Conservation (phyloP, 2,888 invertebrate species). For the Callosobruchus maculatus region DNA sequence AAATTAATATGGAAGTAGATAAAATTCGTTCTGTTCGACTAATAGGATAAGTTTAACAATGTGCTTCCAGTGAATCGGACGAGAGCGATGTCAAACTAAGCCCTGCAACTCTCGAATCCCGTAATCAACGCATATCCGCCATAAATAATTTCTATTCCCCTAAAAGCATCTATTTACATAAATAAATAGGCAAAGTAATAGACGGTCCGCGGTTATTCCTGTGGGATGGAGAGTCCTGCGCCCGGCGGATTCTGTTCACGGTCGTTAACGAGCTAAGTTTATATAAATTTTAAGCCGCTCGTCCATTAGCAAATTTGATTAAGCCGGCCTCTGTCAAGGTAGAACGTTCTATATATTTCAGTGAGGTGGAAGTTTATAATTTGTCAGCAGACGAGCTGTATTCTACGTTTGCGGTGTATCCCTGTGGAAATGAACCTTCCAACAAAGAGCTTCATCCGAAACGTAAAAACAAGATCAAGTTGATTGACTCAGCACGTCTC, state of each 20-base stretch:
- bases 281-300: background rate
- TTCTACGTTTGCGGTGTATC: background rate
- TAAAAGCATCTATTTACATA: background rate
- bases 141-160: background rate
- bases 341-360: background rate
- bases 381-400: background rate
- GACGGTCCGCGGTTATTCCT: background rate
- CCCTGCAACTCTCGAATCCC: background rate
- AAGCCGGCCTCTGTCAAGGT: background rate
- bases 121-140: background rate
- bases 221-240: background rate
- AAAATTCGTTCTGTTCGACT: background rate
- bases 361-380: background rate
- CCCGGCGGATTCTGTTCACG: background rate
- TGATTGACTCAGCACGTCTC: too few species aligned
- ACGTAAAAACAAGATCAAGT: too few species aligned
- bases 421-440: background rate
- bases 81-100: slow-evolving; percentile 8
- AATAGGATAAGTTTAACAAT: background rate
- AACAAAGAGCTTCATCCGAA: background rate
- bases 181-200: background rate
- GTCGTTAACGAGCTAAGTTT: background rate
- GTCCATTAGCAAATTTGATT: background rate
- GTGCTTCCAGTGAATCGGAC: background rate
- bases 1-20: too few species aligned